A percentile compares a stretch with the other conserved stretches of the same genome.
Conservation (phyloP, 2,113 vertebrate species). For the Corythoichthys haematopterus region DNA sequence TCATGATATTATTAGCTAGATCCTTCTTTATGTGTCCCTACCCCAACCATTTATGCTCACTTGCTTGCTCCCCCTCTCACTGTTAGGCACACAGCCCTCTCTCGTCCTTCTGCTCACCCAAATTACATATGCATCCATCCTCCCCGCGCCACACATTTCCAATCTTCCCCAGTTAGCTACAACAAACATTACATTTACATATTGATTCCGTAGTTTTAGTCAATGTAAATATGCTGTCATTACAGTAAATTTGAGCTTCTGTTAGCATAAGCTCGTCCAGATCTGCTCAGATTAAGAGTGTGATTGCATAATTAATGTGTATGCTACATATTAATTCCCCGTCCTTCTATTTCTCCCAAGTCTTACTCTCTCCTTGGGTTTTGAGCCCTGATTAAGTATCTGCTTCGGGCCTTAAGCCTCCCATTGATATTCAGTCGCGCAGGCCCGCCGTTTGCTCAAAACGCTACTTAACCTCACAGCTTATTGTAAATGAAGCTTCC, state of each 20-base stretch:
- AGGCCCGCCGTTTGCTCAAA: slow-evolving; percentile 70
- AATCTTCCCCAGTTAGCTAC: slow-evolving; percentile 93
- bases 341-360: slow-evolving; percentile 61
- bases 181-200: slow-evolving; percentile 99
- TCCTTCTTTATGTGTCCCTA: slow-evolving; percentile 66
- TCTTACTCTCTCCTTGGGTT: slow-evolving; percentile 68
- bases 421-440: slow-evolving; percentile 74
- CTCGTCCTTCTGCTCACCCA: slow-evolving; percentile 56
- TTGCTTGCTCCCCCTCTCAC: slow-evolving; percentile 13
- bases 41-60: slow-evolving; percentile 47
- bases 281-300: slow-evolving; percentile 89
- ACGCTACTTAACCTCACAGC: slow-evolving; percentile 73
- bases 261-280: slow-evolving; percentile 97
- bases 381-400: slow-evolving; percentile 72
- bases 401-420: slow-evolving; percentile 69
- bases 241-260: slow-evolving; percentile 99
- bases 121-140: slow-evolving; percentile 73
- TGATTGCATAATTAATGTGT: slow-evolving; percentile 93
- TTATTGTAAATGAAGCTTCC: slow-evolving; percentile 70
- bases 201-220: slow-evolving; percentile 99
- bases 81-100: slow-evolving; percentile 13
- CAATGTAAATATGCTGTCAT: slow-evolving; percentile 99
- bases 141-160: slow-evolving; percentile 71
- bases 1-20: slow-evolving; percentile 71
- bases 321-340: slow-evolving; percentile 83